Conservation (phyloP, 2,888 invertebrate species). For the Drosophila hamatofila region DNA sequence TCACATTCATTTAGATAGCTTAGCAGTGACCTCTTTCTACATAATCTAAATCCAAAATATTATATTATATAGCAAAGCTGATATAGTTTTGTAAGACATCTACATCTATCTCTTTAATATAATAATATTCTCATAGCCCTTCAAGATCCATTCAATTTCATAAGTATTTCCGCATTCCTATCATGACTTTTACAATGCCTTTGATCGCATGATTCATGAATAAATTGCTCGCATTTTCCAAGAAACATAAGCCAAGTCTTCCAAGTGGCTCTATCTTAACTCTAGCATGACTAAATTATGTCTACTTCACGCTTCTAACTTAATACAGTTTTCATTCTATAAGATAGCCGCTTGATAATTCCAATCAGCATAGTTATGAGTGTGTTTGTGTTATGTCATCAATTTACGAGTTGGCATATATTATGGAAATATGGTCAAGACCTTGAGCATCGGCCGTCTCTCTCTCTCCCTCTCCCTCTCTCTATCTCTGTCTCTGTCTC, state of each 20-base stretch:
- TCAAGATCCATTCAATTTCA: not conserved
- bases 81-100: not conserved
- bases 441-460: slow-evolving; percentile 37
- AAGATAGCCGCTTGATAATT: not conserved
- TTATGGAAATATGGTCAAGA: slow-evolving; percentile 46
- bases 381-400: slow-evolving; percentile 47
- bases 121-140: not conserved
- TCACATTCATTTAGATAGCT: too few relatives aligned
- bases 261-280: slow-evolving; percentile 1
- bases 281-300: not conserved
- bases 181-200: not conserved
- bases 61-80: not conserved
- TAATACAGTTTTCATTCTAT: not conserved
- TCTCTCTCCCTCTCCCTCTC: not conserved
- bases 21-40: too few relatives aligned
- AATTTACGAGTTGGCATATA: slow-evolving; percentile 28
- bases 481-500: not conserved
- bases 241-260: not conserved
- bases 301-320: not conserved
- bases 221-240: slow-evolving; percentile 10
- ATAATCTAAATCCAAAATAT: too few relatives aligned
- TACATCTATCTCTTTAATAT: too few relatives aligned
- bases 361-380: slow-evolving; percentile 32
- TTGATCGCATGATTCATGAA: slow-evolving; percentile 15
- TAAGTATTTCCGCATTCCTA: slow-evolving; percentile 5